Conservation (phyloP, 2,888 invertebrate genomes). For the Xanthostigma xanthostigma region DNA sequence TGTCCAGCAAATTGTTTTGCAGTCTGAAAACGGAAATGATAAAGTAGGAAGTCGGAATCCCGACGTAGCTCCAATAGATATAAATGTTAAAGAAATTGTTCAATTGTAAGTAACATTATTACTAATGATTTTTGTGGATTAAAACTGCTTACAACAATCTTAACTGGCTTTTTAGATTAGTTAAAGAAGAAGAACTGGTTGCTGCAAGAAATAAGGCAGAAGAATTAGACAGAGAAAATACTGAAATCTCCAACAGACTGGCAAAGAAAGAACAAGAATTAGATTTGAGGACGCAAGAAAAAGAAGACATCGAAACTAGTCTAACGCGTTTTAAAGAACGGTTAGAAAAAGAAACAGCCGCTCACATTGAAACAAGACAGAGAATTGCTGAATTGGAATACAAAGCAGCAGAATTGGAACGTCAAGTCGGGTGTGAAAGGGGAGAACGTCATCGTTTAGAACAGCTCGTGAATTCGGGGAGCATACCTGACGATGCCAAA, state of each 20-base stretch:
- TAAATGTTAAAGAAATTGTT: conserved; percentile 83
- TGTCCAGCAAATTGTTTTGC: conserved; percentile 83
- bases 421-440: conserved; percentile 57
- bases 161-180: conserved; percentile 35
- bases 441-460: conserved; percentile 70
- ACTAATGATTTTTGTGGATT: conserved; percentile 13
- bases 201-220: conserved; percentile 77
- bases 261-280: conserved; percentile 88
- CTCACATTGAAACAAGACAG: conserved; percentile 76
- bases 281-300: conserved; percentile 78
- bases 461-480: conserved; percentile 76
- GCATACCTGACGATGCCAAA: conserved; percentile 88
- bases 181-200: conserved; percentile 84
- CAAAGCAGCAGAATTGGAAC: conserved; percentile 30
- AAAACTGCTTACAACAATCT: not conserved
- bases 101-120: conserved; percentile 36
- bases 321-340: conserved; percentile 69
- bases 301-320: conserved; percentile 80
- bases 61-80: conserved; percentile 71
- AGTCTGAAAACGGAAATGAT: conserved; percentile 39
- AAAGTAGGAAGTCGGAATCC: conserved; percentile 46
- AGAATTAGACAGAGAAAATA: conserved; percentile 75
- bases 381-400: conserved; percentile 48
- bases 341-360: conserved; percentile 75
- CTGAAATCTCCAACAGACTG: conserved; percentile 70